Conservation (phyloP, 64 coral and sea anemone species). For the Pocillopora verrucosa region DNA sequence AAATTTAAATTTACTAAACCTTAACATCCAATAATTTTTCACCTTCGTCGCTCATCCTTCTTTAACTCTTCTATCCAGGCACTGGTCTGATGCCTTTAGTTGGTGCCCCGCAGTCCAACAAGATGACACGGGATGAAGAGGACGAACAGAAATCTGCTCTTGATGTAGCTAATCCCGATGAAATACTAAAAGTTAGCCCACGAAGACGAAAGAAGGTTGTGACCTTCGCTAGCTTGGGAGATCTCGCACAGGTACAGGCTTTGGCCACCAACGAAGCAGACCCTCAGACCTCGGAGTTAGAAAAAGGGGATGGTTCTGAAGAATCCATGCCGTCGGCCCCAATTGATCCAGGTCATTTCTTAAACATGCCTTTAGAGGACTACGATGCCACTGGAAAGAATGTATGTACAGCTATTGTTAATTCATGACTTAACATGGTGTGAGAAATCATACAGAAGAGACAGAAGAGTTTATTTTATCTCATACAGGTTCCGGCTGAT, state of each 20-base stretch:
- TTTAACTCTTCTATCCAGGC: background rate
- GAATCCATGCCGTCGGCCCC: background rate
- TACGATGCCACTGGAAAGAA: constrained; percentile 35
- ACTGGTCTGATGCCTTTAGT: background rate
- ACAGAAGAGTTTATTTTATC: background rate
- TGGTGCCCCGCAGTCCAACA: background rate
- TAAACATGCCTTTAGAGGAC: constrained; percentile 49
- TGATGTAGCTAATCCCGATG: background rate
- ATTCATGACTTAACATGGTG: background rate
- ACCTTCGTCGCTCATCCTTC: background rate
- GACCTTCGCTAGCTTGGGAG: constrained; percentile 19
- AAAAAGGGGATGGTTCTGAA: background rate
- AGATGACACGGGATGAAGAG: background rate
- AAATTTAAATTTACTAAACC: no score
- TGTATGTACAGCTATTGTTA: background rate
- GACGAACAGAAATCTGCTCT: background rate
- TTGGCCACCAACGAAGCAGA: constrained; percentile 5
- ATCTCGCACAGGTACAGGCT: constrained; percentile 17
- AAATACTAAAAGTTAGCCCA: background rate
- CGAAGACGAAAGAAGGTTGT: constrained; percentile 21
- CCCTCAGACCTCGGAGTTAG: background rate
- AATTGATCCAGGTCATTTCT: constrained; percentile 2
- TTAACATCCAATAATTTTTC: no score
- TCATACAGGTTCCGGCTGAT: constrained; percentile 35
- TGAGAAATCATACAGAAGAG: background rate